phyloP scores from a whole-genome alignment of 2,113 vertebrate genomes.

The Protomyctophum bolini region DNA sequence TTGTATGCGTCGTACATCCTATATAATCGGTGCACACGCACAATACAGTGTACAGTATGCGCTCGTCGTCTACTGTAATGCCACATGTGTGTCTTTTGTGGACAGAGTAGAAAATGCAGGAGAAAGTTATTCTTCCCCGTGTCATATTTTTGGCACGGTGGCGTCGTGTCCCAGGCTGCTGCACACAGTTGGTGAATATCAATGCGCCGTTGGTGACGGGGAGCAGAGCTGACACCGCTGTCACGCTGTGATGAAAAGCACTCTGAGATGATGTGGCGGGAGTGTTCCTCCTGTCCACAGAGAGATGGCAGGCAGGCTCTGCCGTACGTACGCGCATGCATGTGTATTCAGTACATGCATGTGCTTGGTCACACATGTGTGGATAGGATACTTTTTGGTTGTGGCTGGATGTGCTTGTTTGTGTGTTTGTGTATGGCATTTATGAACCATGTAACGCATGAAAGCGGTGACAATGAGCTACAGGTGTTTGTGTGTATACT shows the following conservation, averaged over 20 bases:
- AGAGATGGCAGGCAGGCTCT: slow-evolving; percentile 70
- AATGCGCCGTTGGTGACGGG: slow-evolving; percentile 74
- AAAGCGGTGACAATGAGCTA: neutral
- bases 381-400: slow-evolving; percentile 15
- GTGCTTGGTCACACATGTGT: neutral
- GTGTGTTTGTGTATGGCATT: slow-evolving; percentile 22
- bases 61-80: too few species aligned
- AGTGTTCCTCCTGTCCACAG: slow-evolving; percentile 74
- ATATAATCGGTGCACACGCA: too few species aligned
- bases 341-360: slow-evolving; percentile 14
- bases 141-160: slow-evolving; percentile 75
- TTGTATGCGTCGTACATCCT: too few species aligned
- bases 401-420: slow-evolving; percentile 29
- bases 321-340: slow-evolving; percentile 24
- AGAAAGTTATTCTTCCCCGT: slow-evolving; percentile 67
- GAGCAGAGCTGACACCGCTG: slow-evolving; percentile 78
- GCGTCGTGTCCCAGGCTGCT: slow-evolving; percentile 71
- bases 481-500: neutral
- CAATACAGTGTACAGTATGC: too few species aligned
- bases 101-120: slow-evolving; percentile 47
- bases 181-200: slow-evolving; percentile 77
- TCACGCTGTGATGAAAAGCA: slow-evolving; percentile 82
- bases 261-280: slow-evolving; percentile 79
- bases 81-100: slow-evolving; percentile 1
- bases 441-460: neutral